Base-by-base conservation (phyloP, 2,113 vertebrate species). In the Columba livia region DNA sequence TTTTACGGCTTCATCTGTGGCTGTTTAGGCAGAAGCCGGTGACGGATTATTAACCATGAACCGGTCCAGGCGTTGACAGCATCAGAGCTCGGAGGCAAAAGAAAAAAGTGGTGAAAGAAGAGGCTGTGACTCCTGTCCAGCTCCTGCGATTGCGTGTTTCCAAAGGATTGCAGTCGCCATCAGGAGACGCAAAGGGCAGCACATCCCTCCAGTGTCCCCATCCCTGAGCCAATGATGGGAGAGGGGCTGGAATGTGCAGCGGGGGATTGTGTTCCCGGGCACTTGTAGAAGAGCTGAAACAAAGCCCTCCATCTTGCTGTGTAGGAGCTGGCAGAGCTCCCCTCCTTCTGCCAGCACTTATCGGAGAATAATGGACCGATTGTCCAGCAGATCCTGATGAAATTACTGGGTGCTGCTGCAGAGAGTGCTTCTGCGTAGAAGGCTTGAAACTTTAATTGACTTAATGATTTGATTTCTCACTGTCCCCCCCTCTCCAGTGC, bases 391-490 rank as follows among this genome's bases (percentile, higher is more conserved):
- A 23, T 88, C 88, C 96, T 93, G 93, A 95, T 96, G 93, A 86
- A 96, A 97, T 95, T 86, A 94, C 91, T 72, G 95, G 78, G 60
- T 20, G 26, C 97, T 85, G 89, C 92, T 56, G 90, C 93, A 15
- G 61, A 78, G 61, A 92, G 89, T 28, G 83, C 83, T 69, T 66
- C 83, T 88, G 86, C 51, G 2, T 56, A 31, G 53, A 93, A 65
- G 70, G 81, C 84, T 79, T 71, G 81, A 94, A 94, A 87, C 88
- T 95, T 96, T 95, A 93, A 96, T 94, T 92, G 91, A 71, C 90
- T 92, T 96, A 90, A 94, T 88, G 90, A 94, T 95, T 90, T 93
- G 71, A 79, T 96, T 94, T 94, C 92, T 95, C 36, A 1, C 80
- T 34, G 20, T 47, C 56, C 81, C 56, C 79, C 60, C 79, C 71